Conservation (phyloP, 2,113 vertebrate genomes). For the Rhodinocichla rosea region DNA sequence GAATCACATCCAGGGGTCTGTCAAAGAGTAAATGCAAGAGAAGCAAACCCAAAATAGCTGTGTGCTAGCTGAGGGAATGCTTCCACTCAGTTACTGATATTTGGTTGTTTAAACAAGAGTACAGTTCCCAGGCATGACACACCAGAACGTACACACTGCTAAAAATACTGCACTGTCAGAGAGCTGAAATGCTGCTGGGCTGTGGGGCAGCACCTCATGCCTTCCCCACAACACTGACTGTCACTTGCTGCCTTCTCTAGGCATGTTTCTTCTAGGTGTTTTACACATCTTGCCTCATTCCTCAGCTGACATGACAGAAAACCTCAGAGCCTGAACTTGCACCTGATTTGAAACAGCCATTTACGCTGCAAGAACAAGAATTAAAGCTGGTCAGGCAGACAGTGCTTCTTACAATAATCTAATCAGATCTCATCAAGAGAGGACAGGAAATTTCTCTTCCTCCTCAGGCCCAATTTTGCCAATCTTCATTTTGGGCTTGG, state of each 20-base stretch:
- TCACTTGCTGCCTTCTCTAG: background rate
- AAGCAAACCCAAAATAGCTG: constrained; percentile 20
- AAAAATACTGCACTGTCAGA: background rate
- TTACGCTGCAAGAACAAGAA: background rate
- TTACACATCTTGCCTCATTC: background rate
- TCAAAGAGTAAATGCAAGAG: constrained; percentile 24
- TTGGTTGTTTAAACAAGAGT: background rate
- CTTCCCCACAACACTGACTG: background rate
- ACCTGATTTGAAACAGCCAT: background rate
- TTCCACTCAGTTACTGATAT: background rate
- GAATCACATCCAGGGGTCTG: background rate
- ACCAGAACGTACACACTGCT: background rate
- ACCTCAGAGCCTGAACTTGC: background rate
- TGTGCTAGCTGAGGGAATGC: background rate
- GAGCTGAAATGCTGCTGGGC: background rate
- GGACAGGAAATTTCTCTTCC: constrained; percentile 33
- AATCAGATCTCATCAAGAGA: constrained; percentile 34
- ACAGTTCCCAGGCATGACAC: background rate
- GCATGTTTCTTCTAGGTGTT: background rate
- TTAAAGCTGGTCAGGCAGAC: constrained; percentile 27
- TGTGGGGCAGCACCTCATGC: background rate
- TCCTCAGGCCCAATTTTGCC: constrained; percentile 38
- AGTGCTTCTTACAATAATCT: background rate
- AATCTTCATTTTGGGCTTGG: background rate
- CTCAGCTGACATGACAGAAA: background rate